Conservation (phyloP, 2,888 invertebrate genomes). For the Aethes cnicana region DNA sequence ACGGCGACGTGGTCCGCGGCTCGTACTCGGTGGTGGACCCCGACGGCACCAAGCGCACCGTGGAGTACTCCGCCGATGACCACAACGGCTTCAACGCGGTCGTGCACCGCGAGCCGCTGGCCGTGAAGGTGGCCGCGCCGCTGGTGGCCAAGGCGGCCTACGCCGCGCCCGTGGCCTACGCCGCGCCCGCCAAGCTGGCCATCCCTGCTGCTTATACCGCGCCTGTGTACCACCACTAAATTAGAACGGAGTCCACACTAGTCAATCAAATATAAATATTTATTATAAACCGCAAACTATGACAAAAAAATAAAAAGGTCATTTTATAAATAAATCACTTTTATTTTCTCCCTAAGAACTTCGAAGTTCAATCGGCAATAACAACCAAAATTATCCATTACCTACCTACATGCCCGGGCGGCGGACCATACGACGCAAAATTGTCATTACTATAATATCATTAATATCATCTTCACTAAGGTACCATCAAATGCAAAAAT, state of each 20-base stretch:
- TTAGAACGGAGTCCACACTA: conserved; percentile 78
- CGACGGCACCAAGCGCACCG: conserved; percentile 74
- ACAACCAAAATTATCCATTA: no score
- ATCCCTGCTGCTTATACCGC: conserved; percentile 48
- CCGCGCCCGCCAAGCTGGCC: conserved; percentile 52
- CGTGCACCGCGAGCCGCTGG: conserved; percentile 66
- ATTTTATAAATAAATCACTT: background rate
- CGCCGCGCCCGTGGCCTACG: conserved; percentile 45
- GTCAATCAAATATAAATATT: conserved; percentile 23
- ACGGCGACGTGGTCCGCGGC: conserved; percentile 74
- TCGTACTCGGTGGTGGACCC: conserved; percentile 74
- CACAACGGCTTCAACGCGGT: conserved; percentile 78
- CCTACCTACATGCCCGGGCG: no score
- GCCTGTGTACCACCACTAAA: conserved; percentile 43
- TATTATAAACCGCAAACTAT: conserved; percentile 21
- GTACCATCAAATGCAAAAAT: no score
- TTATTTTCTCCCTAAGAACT: background rate
- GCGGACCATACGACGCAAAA: no score
- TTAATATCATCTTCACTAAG: no score
- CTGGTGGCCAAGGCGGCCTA: conserved; percentile 37
- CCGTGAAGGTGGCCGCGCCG: conserved; percentile 49
- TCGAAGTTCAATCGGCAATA: no score
- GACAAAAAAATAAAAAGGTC: conserved; percentile 10
- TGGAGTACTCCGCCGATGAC: conserved; percentile 75
- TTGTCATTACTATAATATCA: no score